Evolutionary conservation across 2,113 vertebrate species (phyloP), one percentile per base, ranked within the genome.

Genomic region (Murina feae): DNA sequence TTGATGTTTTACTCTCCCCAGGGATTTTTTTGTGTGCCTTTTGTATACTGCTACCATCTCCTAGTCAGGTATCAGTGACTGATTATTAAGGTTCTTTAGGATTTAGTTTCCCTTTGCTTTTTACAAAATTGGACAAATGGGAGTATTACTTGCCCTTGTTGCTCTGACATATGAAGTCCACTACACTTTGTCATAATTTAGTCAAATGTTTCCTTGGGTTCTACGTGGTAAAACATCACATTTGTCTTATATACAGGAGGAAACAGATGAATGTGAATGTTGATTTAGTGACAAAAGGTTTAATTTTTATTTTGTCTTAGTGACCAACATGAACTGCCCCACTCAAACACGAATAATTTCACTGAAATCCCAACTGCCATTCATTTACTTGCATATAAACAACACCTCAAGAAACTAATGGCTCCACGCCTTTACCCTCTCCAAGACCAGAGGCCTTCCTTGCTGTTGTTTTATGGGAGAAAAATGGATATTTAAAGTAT

Each of bases 401-500:
- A 83, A 80, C 25, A 58, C n/a, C 65, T 66, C 18, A 92, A 87
- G 84, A 81, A 93, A 93, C 5, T 37, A 87, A 89, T 58, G 47
- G 32, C n/a, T 81, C 28, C 3, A 68, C 20, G n/a, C 23, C 13
- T 85, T 86, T 35, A 35, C 55, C 23, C 42, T 91, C 75, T 89
- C 51, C 63, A 75, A 93, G 93, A 72, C 10, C 12, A 92, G 23
- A 94, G 13, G 21, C 83, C 21, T 76, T 93, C 71, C 78, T 89
- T 89, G 55, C 68, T 95, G 28, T 17, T 90, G 49, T 71, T 95
- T 80, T 86, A 94, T 3, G 51, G 58, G 53, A n/a, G 7, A 91
- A 92, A 97, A 97, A 93, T 20, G 91, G 71, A 94, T 85, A 89
- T 69, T 85, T 3, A 28, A 96, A 76, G 51, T 87, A 93, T 97